Conservation (phyloP, 1,140 invertebrate genomes). For the Daktulosphaira vitifoliae region DNA sequence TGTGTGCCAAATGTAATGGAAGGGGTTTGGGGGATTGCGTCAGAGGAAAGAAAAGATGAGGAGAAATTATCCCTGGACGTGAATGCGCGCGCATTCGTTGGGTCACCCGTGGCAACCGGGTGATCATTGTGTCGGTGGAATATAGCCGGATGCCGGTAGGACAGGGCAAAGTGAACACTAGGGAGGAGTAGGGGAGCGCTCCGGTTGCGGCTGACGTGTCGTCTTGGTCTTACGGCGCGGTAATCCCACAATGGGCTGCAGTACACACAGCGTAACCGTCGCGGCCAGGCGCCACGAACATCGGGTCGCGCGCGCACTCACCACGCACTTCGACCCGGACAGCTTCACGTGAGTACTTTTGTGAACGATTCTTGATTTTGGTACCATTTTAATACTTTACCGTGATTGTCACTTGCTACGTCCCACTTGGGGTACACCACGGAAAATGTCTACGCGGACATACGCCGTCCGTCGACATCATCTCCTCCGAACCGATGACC, state of each 20-base stretch:
- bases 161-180: neutral
- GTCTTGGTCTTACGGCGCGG: neutral
- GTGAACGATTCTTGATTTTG: too few species aligned
- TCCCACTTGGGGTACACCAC: neutral
- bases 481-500: neutral
- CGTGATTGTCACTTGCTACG: neutral
- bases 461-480: neutral
- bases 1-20: neutral
- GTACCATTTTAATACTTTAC: too few species aligned
- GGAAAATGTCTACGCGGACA: neutral
- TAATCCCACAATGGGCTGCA: constrained; percentile 17
- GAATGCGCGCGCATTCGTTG: constrained; percentile 14
- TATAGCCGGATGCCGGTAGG: neutral
- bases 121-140: neutral
- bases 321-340: neutral
- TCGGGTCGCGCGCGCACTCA: constrained; percentile 21
- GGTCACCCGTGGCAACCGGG: constrained; percentile 30
- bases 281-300: constrained; percentile 19
- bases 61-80: constrained; percentile 32
- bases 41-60: neutral
- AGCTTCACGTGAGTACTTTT: neutral
- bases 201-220: constrained; percentile 13
- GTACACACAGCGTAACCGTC: constrained; percentile 26
- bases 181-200: neutral
- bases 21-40: neutral